Evolutionary conservation across 1,140 invertebrate genomes (phyloP).

Genomic region (Caenorhabditis elegans): WBcel235 BX284605.5:11212001-11212500

Average conservation of each 20-base stretch:
- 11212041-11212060: conserved; percentile 22
- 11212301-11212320: too few relatives aligned
- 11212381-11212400: conserved; percentile 13
- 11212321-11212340: too few relatives aligned
- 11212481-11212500: conserved; percentile 34
- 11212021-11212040: conserved; percentile 20
- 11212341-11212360: conserved; percentile 7
- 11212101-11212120: conserved; percentile 31
- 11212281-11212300: too few relatives aligned
- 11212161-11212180: neutral
- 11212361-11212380: neutral
- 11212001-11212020: conserved; percentile 33
- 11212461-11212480: neutral
- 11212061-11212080: neutral
- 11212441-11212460: neutral
- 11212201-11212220: too few relatives aligned
- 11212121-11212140: conserved; percentile 13
- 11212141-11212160: conserved; percentile 13
- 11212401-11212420: conserved; percentile 32
- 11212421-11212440: conserved; percentile 18
- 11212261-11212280: too few relatives aligned
- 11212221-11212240: too few relatives aligned
- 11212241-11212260: too few relatives aligned
- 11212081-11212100: neutral
- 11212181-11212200: neutral